Conservation (phyloP, 2,888 invertebrate species). For the Ophion ellenae region DNA sequence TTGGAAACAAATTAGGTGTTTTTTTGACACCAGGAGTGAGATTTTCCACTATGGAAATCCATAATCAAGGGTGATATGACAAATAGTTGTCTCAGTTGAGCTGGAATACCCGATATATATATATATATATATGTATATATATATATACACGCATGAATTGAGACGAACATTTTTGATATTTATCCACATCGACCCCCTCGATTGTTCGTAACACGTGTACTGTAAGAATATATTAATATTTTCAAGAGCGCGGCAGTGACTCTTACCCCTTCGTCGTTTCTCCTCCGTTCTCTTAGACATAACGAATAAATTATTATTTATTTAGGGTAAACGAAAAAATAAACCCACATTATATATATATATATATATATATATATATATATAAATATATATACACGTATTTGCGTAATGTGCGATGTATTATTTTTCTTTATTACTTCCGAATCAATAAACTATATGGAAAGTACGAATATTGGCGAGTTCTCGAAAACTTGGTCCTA, state of each 20-base stretch:
- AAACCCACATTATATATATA: constrained; percentile 51
- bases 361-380: constrained; percentile 48
- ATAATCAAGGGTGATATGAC: too few species aligned
- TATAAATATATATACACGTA: constrained; percentile 55
- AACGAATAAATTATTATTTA: constrained; percentile 79
- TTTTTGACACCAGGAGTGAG: too few species aligned
- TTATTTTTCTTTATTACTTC: constrained; percentile 52
- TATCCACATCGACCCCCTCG: too few species aligned
- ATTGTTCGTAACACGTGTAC: not conserved
- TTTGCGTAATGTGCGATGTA: constrained; percentile 57
- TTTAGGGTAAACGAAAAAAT: constrained; percentile 70
- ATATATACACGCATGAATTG: not conserved
- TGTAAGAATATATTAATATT: not conserved
- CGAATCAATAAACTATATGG: constrained; percentile 56
- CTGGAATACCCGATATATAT: too few species aligned
- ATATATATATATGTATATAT: too few species aligned
- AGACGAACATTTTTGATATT: not conserved
- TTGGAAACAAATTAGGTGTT: too few species aligned
- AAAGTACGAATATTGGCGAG: constrained; percentile 10
- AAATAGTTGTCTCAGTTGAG: too few species aligned
- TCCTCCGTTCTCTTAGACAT: constrained; percentile 66
- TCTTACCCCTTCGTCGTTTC: constrained; percentile 17
- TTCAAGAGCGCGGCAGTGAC: constrained; percentile 21
- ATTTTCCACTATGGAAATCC: too few species aligned
- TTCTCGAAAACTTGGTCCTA: not conserved